Evolutionary conservation across 2,113 vertebrate species (phyloP), one percentile per base, ranked within the genome.

Genomic region (Phylloscopus trochilus): DNA sequence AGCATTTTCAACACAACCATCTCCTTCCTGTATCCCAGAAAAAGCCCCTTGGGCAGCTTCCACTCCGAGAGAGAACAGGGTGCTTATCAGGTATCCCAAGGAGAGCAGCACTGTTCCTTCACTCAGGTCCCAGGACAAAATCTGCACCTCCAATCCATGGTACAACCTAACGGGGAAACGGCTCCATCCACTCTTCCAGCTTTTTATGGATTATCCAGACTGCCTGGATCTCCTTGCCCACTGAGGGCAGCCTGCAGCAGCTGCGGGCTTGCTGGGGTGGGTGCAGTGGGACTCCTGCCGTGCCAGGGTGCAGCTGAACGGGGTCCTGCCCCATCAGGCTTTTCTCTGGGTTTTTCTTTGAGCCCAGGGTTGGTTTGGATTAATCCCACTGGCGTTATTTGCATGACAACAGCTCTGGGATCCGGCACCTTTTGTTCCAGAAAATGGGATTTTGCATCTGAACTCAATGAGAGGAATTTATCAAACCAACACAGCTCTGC

Each of bases 211-310:
- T 79, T 49, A 30, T 19, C 49, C 41, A 15, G 81, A 82, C 35
- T 20, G 53, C 63, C 39, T 41, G 53, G 23, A 49, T 52, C 52
- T 72, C 63, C 46, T n/a, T 78, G 75, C 27, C 13, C 26, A 15
- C 47, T 41, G 52, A 1, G n/a, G n/a, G n/a, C n/a, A 59, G 2
- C 30, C 15, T 15, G 26, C 39, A 60, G 56, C 49, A 49, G 68
- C 47, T 24, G 3, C 3, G 8, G 53, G n/a, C 30, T 56, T 44
- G 2, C 1, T 4, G 1, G 1, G 13, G 5, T 58, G 47, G 47
- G 43, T 47, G n/a, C 33, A 56, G 51, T 1, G 30, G 53, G 43
- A 55, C 47, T 93, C 14, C 62, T 26, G 59, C 46, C 35, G 30
- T n/a, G 47, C 47, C 2, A 35, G 52, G 41, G 28, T 18, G 31